Evolutionary conservation across 1,140 invertebrate genomes (phyloP).

Genomic region (Zophobas atratus): DNA sequence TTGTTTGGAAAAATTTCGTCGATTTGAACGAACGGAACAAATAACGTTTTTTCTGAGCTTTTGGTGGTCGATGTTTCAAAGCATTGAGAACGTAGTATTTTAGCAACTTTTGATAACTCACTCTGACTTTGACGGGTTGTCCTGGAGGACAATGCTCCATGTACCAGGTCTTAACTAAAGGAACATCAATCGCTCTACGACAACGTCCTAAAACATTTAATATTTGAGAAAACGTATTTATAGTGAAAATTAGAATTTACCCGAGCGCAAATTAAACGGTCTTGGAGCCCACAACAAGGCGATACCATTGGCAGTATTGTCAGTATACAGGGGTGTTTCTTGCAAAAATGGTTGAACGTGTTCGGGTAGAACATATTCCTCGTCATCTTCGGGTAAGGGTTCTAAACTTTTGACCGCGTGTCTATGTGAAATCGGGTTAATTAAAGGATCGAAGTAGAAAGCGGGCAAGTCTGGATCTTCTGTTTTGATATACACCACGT

Average conservation of each 20-base stretch:
- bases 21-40: slow-evolving; percentile 99
- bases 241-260: slow-evolving; percentile 42
- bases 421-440: slow-evolving; percentile 98
- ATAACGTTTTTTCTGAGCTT: slow-evolving; percentile 98
- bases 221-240: background rate
- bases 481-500: slow-evolving; percentile 99
- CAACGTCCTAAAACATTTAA: slow-evolving; percentile 74
- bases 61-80: slow-evolving; percentile 96
- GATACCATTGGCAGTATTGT: slow-evolving; percentile 99
- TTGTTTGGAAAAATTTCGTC: slow-evolving; percentile 99
- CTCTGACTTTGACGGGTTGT: slow-evolving; percentile 98
- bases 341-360: slow-evolving; percentile 93
- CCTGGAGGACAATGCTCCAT: slow-evolving; percentile 98
- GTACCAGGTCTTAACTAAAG: slow-evolving; percentile 98
- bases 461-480: slow-evolving; percentile 99
- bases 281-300: slow-evolving; percentile 98
- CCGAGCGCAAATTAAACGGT: slow-evolving; percentile 97
- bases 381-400: slow-evolving; percentile 92
- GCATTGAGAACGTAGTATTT: slow-evolving; percentile 99
- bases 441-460: slow-evolving; percentile 99
- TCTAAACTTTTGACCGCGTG: slow-evolving; percentile 90
- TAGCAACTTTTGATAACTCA: slow-evolving; percentile 98
- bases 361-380: slow-evolving; percentile 94
- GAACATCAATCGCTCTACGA: slow-evolving; percentile 95
- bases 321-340: slow-evolving; percentile 96